These are phyloP conservation scores for Dreissena polymorpha DNA, from an alignment of 1,140 invertebrate species.

Conservation along the genomic window DNA sequence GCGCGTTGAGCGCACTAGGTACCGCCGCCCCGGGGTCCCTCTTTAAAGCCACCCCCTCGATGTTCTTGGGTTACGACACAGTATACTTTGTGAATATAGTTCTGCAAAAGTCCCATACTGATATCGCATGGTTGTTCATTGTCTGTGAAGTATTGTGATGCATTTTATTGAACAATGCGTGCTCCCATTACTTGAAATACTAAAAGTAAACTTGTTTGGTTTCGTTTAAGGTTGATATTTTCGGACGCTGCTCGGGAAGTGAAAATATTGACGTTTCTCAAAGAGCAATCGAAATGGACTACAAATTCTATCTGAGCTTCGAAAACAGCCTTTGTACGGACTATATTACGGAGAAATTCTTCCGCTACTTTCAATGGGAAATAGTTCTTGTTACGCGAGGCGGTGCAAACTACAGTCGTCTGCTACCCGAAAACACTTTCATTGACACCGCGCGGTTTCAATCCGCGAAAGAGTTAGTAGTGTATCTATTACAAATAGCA, in stretches of 20 bases:
- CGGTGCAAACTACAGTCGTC: conserved; percentile 4
- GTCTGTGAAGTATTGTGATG: too few relatives aligned
- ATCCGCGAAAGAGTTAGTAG: conserved; percentile 15
- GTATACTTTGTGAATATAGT: too few relatives aligned
- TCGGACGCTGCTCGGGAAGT: conserved; percentile 8
- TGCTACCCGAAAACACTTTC: conserved; percentile 29
- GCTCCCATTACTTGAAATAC: too few relatives aligned
- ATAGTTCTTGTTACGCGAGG: conserved; percentile 25
- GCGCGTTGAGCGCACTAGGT: too few relatives aligned
- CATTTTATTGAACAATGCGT: too few relatives aligned
- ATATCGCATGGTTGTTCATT: too few relatives aligned
- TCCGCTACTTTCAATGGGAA: conserved; percentile 12
- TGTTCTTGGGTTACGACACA: too few relatives aligned
- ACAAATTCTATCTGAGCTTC: conserved; percentile 47
- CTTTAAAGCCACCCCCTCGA: too few relatives aligned
- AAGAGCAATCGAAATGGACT: conserved; percentile 1
- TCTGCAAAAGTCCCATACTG: too few relatives aligned
- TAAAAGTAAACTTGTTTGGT: too few relatives aligned
- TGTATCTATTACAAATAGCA: conserved; percentile 11
- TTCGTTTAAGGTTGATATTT: conserved; percentile 8
- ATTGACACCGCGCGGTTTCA: conserved; percentile 15
- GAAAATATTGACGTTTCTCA: not conserved
- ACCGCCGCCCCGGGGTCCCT: too few relatives aligned
- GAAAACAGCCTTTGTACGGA: conserved; percentile 48
- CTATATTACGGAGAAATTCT: conserved; percentile 50